Conservation (phyloP, 2,797 vertebrate genomes). For the Neopelma chrysocephalum region DNA sequence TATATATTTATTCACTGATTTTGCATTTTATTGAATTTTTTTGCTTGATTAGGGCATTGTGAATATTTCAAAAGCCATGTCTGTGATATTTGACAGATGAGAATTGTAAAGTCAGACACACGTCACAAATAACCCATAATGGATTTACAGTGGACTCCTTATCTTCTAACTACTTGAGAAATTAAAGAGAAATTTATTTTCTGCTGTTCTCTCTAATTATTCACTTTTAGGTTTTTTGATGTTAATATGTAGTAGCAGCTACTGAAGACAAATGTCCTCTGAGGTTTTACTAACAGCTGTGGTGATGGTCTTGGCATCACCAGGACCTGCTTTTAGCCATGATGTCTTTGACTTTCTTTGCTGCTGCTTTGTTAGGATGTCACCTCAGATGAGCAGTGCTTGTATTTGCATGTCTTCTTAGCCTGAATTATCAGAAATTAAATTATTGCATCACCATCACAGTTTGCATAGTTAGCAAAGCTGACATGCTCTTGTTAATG, state of each 20-base stretch:
- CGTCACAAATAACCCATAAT: neutral
- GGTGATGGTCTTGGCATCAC: neutral
- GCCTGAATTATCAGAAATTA: neutral
- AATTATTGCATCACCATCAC: neutral
- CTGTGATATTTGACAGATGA: neutral
- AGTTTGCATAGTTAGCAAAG: neutral
- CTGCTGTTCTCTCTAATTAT: neutral
- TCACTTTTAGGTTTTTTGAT: neutral
- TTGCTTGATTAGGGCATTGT: neutral
- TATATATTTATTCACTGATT: neutral
- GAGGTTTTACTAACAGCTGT: neutral
- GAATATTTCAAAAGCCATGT: neutral
- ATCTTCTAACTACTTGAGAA: neutral
- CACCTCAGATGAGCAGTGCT: neutral
- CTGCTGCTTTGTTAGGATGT: neutral
- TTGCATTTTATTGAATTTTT: neutral
- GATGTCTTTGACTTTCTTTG: neutral
- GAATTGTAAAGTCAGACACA: neutral
- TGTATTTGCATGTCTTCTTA: neutral
- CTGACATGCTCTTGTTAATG: neutral
- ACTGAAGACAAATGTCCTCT: neutral
- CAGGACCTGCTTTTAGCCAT: neutral
- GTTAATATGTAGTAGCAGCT: neutral
- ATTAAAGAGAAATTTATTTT: neutral
- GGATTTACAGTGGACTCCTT: too few species aligned